These are phyloP conservation scores for Drosophila oshimai DNA, from an alignment of 1,140 invertebrate genomes.

Conservation along the genomic window DNA sequence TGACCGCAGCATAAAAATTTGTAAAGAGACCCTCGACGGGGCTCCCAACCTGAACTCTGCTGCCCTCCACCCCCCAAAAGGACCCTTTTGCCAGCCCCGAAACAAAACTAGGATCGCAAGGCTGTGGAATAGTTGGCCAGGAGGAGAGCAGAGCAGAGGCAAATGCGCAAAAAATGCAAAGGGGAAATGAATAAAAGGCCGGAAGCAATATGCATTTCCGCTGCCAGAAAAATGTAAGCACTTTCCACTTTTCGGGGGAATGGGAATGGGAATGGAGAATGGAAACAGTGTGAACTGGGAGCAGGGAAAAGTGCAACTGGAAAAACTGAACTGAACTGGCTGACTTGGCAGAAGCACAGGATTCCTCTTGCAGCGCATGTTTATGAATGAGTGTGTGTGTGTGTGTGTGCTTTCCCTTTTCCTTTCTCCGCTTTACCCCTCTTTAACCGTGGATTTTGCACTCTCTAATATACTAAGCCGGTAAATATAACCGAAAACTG, in stretches of 20 bases:
- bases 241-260: slow-evolving; percentile 50
- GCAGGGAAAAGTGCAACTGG: slow-evolving; percentile 40
- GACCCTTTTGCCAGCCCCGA: not conserved
- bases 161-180: slow-evolving; percentile 43
- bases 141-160: slow-evolving; percentile 11
- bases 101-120: slow-evolving; percentile 28
- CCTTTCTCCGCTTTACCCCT: slow-evolving; percentile 3
- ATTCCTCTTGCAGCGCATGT: slow-evolving; percentile 19
- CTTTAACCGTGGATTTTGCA: slow-evolving; percentile 3
- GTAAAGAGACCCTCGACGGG: slow-evolving; percentile 33
- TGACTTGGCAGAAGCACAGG: slow-evolving; percentile 1
- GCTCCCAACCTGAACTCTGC: slow-evolving; percentile 25
- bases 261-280: not conserved
- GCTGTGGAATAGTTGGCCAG: slow-evolving; percentile 28
- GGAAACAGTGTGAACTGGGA: slow-evolving; percentile 14
- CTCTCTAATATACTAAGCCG: slow-evolving; percentile 39
- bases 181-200: slow-evolving; percentile 58
- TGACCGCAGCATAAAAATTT: slow-evolving; percentile 36
- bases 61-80: not conserved
- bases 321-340: slow-evolving; percentile 16
- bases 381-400: slow-evolving; percentile 37
- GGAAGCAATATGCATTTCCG: slow-evolving; percentile 74
- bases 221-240: slow-evolving; percentile 74
- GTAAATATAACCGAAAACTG: slow-evolving; percentile 38
- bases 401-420: slow-evolving; percentile 33